Percentiles rank a stretch among this genome's conserved stretches.
Evolutionary conservation across 1,140 invertebrate species (phyloP).

Genomic region (Coboldia fuscipes): DNA sequence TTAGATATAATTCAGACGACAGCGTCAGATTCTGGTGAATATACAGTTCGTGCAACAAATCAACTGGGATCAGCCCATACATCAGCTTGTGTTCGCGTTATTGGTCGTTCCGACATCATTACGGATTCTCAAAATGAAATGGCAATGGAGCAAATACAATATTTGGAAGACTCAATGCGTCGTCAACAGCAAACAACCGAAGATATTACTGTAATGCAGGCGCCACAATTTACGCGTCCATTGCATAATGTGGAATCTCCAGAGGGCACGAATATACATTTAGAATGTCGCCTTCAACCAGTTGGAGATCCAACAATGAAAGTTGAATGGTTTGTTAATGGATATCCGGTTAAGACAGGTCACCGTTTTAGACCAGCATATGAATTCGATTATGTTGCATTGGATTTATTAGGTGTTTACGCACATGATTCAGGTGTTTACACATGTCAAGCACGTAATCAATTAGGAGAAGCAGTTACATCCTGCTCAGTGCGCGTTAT

Average conservation of each 20-base stretch:
- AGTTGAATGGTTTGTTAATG: slow-evolving; percentile 95
- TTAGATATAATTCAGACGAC: slow-evolving; percentile 75
- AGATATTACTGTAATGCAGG: slow-evolving; percentile 56
- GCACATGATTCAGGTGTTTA: slow-evolving; percentile 93
- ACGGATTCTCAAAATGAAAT: slow-evolving; percentile 90
- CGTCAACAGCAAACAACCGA: slow-evolving; percentile 46
- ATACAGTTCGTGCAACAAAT: slow-evolving; percentile 72
- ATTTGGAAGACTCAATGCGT: slow-evolving; percentile 71
- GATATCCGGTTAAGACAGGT: slow-evolving; percentile 64
- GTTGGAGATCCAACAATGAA: slow-evolving; percentile 87
- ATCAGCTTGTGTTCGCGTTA: slow-evolving; percentile 68
- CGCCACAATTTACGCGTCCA: slow-evolving; percentile 68
- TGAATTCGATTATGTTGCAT: slow-evolving; percentile 92
- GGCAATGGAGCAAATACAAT: slow-evolving; percentile 82
- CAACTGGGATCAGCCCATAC: slow-evolving; percentile 80
- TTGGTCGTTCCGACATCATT: slow-evolving; percentile 63
- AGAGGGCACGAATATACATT: slow-evolving; percentile 79
- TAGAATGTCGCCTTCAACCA: slow-evolving; percentile 82
- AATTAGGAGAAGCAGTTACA: slow-evolving; percentile 83
- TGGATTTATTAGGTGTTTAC: slow-evolving; percentile 89
- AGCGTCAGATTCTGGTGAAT: slow-evolving; percentile 79
- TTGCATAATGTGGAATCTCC: slow-evolving; percentile 79
- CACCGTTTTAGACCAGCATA: slow-evolving; percentile 89
- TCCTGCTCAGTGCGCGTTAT: slow-evolving; percentile 72
- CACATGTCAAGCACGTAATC: slow-evolving; percentile 78